These are phyloP conservation scores for Elysia crispata DNA, from an alignment of 2,888 invertebrate species.

Conservation along the genomic window DNA sequence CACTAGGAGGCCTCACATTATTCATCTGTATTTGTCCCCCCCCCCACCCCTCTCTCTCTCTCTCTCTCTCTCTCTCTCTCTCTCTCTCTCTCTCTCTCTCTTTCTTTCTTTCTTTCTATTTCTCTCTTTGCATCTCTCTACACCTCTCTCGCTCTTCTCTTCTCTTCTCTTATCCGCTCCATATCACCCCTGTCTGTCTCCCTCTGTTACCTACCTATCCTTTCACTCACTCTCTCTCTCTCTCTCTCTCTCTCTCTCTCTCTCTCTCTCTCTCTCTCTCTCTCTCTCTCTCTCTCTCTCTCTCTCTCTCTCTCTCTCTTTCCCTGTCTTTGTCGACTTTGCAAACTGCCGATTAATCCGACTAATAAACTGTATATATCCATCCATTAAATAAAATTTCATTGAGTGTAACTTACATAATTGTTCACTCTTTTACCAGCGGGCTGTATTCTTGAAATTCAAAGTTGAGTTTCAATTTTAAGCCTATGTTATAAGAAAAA, in stretches of 20 bases:
- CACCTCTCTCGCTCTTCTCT: background rate
- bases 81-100: background rate
- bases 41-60: too few relatives aligned
- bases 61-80: too few relatives aligned
- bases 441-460: too few relatives aligned
- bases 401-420: too few relatives aligned
- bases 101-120: background rate
- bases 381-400: too few relatives aligned
- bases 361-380: too few relatives aligned
- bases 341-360: too few relatives aligned
- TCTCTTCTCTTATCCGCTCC: background rate
- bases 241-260: conserved; percentile 19
- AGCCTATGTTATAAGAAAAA: too few relatives aligned
- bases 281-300: conserved; percentile 22
- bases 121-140: conserved; percentile 1
- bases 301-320: conserved; percentile 18
- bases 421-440: too few relatives aligned
- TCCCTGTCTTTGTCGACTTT: conserved; percentile 1
- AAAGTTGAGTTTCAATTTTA: too few relatives aligned
- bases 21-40: too few relatives aligned
- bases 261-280: conserved; percentile 23
- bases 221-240: conserved; percentile 7
- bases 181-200: background rate
- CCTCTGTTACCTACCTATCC: background rate
- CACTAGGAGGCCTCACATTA: too few relatives aligned